Evolutionary conservation across 2,888 invertebrate genomes (phyloP).

Genomic region (Ecliptopera silaceata): DNA sequence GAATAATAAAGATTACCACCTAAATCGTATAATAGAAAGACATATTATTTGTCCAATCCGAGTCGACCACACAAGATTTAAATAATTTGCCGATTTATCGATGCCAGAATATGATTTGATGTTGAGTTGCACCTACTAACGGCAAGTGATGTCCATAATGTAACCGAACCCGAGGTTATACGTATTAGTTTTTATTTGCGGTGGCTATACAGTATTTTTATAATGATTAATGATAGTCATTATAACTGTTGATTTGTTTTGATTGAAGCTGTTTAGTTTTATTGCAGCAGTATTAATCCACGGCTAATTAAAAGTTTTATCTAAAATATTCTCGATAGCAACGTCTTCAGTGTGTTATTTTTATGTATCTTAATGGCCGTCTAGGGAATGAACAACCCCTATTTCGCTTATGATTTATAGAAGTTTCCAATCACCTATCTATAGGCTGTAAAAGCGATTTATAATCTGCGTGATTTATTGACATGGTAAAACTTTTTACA

Average conservation of each 20-base stretch:
- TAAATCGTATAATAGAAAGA: slow-evolving; percentile 39
- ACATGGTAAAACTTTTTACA: slow-evolving; percentile 66
- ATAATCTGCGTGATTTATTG: slow-evolving; percentile 75
- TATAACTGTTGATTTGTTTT: slow-evolving; percentile 61
- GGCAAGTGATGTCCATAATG: slow-evolving; percentile 45
- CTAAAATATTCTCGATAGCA: slow-evolving; percentile 28
- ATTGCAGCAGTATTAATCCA: slow-evolving; percentile 45
- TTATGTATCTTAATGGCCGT: slow-evolving; percentile 52
- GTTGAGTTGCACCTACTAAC: slow-evolving; percentile 52
- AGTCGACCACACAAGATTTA: slow-evolving; percentile 59
- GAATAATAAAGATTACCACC: slow-evolving; percentile 25
- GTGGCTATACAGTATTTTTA: slow-evolving; percentile 54
- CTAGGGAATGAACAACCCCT: slow-evolving; percentile 60
- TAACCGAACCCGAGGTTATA: slow-evolving; percentile 50
- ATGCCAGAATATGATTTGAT: slow-evolving; percentile 58
- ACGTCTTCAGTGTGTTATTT: slow-evolving; percentile 28
- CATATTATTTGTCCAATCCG: slow-evolving; percentile 42
- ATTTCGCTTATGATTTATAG: slow-evolving; percentile 71
- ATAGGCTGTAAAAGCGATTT: slow-evolving; percentile 73
- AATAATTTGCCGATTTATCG: slow-evolving; percentile 69
- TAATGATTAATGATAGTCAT: slow-evolving; percentile 57
- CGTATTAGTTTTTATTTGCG: slow-evolving; percentile 55
- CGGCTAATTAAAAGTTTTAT: slow-evolving; percentile 46
- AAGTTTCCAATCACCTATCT: slow-evolving; percentile 65
- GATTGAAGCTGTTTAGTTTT: slow-evolving; percentile 57